Evolutionary conservation across 2,888 invertebrate genomes (phyloP), one percentile per base, ranked within the genome.

Genomic region (Axea sp.): DNA sequence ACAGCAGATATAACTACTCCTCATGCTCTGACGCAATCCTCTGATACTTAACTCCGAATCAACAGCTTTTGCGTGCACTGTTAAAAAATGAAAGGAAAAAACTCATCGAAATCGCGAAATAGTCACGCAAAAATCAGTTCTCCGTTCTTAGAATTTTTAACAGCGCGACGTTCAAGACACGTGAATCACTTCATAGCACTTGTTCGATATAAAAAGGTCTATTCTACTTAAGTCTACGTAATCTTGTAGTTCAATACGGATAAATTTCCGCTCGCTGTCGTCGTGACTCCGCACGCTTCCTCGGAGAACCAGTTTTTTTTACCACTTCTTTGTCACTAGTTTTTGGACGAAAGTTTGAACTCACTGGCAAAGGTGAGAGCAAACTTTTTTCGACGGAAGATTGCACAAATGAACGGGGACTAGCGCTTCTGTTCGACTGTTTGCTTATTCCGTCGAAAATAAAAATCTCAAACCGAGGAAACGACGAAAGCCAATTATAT

Each of bases 161-260:
- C n/a, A 64, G 33, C 26, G 19, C 28, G 24, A 7, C 47, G 41
- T 8, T 15, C 30, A 57, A 55, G 49, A 62, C 24, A 71, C 41
- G 26, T 45, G n/a, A 59, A 57, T 64, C 60, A 43, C 45, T 53
- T 64, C 41, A 55, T 57, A 68, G 65, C 65, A 67, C 67, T 77
- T 75, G 64, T 76, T 76, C 62, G 35, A 76, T 77, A 77, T 79
- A 75, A 82, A 83, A 82, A 83, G 80, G 28, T 77, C 80, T 81
- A 82, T 77, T 65, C 80, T 83, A 83, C 78, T 77, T 79, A 82
- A 81, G 45, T 76, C 81, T 83, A 84, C 68, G 77, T 79, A 78
- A 81, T 80, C 31, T 80, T 78, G 77, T 81, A 82, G 62, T 68
- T 72, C 2, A 35, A 53, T 71, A 75, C 37, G 71, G n/a, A 75